Evolutionary conservation across 1,140 invertebrate genomes (phyloP).

Genomic region (Formica exsecta): DNA sequence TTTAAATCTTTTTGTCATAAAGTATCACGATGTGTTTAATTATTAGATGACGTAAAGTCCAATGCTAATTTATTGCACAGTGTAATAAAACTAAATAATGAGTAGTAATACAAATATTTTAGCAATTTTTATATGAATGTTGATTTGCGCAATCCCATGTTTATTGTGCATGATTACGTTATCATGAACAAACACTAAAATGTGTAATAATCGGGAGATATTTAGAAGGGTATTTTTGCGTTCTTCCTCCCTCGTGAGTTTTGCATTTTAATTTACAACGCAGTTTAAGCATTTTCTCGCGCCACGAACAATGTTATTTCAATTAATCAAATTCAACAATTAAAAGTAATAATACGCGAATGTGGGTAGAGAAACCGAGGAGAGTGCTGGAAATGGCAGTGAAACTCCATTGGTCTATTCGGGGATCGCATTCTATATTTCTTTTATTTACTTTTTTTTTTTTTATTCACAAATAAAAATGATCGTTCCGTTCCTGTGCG

Average conservation of each 20-base stretch:
- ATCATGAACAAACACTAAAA: not conserved
- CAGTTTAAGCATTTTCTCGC: not conserved
- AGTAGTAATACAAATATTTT: not conserved
- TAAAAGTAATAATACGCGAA: constrained; percentile 52
- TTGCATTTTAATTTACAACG: constrained; percentile 6
- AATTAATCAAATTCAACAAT: constrained; percentile 50
- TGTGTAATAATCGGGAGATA: constrained; percentile 1
- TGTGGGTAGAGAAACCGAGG: constrained; percentile 17
- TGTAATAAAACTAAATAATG: not conserved
- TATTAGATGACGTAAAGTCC: not conserved
- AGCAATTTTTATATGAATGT: not conserved
- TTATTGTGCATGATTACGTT: not conserved
- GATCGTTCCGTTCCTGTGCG: constrained; percentile 20
- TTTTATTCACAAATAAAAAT: constrained; percentile 46
- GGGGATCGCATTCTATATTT: not conserved
- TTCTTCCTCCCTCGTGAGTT: not conserved
- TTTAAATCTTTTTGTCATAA: not conserved
- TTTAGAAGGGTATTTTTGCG: constrained; percentile 9
- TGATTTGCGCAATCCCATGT: not conserved
- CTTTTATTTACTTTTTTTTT: not conserved
- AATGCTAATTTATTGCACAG: constrained; percentile 13
- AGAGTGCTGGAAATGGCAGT: not conserved
- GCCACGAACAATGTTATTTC: constrained; percentile 10
- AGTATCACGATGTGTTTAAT: not conserved
- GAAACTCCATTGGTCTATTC: constrained; percentile 43